phyloP scores from a whole-genome alignment of 2,797 vertebrate species.

The Podarcis lilfordi region DNA sequence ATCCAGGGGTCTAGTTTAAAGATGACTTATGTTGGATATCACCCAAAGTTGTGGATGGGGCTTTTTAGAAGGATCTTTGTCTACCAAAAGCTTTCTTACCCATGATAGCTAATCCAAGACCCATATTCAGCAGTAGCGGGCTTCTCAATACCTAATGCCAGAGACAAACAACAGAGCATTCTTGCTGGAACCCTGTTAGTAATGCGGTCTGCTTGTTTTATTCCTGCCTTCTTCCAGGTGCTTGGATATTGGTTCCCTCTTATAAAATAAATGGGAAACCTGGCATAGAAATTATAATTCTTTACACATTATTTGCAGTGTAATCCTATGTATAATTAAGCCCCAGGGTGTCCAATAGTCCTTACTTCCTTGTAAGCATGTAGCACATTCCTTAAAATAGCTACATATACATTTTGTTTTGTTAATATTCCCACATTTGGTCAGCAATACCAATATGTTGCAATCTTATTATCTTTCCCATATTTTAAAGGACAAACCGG shows the following conservation, averaged over 20 bases:
- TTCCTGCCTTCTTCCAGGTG: neutral
- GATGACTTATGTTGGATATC: too few relatives aligned
- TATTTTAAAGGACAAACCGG: constrained; percentile 42
- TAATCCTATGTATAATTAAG: neutral
- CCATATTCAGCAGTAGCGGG: neutral
- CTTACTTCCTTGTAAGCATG: neutral
- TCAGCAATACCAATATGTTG: neutral
- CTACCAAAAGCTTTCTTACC: neutral
- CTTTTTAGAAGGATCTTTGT: neutral
- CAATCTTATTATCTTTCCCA: constrained; percentile 42
- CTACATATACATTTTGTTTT: constrained; percentile 20
- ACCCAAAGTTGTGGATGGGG: neutral
- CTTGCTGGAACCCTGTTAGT: neutral
- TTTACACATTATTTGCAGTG: neutral
- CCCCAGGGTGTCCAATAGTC: neutral
- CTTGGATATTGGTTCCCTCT: neutral
- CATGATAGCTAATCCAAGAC: neutral
- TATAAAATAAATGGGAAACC: neutral
- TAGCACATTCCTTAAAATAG: constrained; percentile 40
- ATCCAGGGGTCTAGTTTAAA: too few relatives aligned
- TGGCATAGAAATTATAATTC: neutral
- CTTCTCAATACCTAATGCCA: neutral
- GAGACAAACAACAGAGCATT: neutral
- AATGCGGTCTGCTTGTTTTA: neutral
- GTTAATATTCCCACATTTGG: constrained; percentile 25